phyloP scores from a whole-genome alignment of 2,888 invertebrate genomes.

The Cylloceria caligata region DNA sequence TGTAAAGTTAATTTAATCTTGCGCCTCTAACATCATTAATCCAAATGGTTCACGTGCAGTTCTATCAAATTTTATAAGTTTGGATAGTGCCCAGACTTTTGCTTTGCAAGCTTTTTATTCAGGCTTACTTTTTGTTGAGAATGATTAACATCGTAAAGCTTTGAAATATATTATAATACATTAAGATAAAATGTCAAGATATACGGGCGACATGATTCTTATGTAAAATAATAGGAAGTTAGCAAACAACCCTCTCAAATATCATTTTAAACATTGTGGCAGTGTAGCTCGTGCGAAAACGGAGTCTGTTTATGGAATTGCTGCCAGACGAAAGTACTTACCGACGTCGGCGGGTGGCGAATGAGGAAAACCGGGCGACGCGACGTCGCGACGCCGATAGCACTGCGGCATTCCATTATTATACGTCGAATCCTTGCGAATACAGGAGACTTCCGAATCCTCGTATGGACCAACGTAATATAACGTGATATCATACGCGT shows the following conservation, averaged over 20 bases:
- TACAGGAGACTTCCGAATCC: conserved; percentile 10
- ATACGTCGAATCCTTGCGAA: conserved; percentile 54
- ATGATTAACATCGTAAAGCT: conserved; percentile 17
- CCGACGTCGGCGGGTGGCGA: conserved; percentile 59
- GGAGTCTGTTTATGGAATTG: conserved; percentile 66
- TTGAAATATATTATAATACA: conserved; percentile 26
- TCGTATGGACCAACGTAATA: not conserved
- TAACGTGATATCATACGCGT: too few species aligned
- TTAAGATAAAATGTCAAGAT: not conserved
- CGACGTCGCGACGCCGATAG: conserved; percentile 72
- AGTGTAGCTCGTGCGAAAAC: conserved; percentile 9
- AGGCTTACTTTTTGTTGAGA: too few species aligned
- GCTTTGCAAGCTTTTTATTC: too few species aligned
- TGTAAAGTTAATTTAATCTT: not conserved
- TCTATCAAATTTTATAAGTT: not conserved
- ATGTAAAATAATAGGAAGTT: conserved; percentile 41
- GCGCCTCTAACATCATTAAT: not conserved
- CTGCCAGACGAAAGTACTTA: conserved; percentile 65
- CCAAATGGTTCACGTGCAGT: not conserved
- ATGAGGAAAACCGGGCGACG: conserved; percentile 71
- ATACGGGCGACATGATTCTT: not conserved
- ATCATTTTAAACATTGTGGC: conserved; percentile 18
- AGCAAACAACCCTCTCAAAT: conserved; percentile 15
- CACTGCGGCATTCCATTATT: conserved; percentile 66
- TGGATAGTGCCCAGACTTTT: not conserved